Evolutionary conservation across 1,140 invertebrate species (phyloP).

Genomic region (Papilio polyxenes): DNA sequence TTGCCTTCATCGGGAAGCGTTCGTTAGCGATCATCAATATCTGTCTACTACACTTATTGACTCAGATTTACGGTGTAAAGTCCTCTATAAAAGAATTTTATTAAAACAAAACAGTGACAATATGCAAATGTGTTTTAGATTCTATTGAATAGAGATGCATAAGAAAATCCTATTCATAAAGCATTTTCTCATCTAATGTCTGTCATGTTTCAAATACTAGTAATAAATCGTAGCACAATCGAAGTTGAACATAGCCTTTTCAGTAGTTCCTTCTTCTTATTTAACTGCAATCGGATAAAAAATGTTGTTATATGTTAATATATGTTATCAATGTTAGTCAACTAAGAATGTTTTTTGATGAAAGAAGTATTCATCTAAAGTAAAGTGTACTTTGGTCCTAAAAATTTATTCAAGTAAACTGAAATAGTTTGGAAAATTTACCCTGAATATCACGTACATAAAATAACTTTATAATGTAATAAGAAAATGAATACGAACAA

Average conservation of each 20-base stretch:
- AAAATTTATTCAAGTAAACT: neutral
- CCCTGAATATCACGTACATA: neutral
- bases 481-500: slow-evolving; percentile 43
- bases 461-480: slow-evolving; percentile 19
- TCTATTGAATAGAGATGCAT: neutral
- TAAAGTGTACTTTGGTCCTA: neutral
- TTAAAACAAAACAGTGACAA: neutral
- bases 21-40: slow-evolving; percentile 36
- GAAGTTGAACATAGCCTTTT: too few relatives aligned
- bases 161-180: too few relatives aligned
- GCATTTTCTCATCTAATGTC: too few relatives aligned
- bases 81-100: neutral
- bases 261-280: too few relatives aligned
- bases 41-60: slow-evolving; percentile 21
- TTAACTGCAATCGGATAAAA: too few relatives aligned
- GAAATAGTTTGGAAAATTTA: neutral
- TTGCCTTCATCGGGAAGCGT: slow-evolving; percentile 33
- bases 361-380: too few relatives aligned
- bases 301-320: too few relatives aligned
- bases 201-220: too few relatives aligned
- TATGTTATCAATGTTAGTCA: too few relatives aligned
- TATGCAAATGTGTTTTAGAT: neutral
- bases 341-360: too few relatives aligned
- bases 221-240: too few relatives aligned
- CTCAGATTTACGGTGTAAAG: neutral